Base-by-base conservation (phyloP, 2,888 invertebrate genomes). In the Mythimna loreyi region DNA sequence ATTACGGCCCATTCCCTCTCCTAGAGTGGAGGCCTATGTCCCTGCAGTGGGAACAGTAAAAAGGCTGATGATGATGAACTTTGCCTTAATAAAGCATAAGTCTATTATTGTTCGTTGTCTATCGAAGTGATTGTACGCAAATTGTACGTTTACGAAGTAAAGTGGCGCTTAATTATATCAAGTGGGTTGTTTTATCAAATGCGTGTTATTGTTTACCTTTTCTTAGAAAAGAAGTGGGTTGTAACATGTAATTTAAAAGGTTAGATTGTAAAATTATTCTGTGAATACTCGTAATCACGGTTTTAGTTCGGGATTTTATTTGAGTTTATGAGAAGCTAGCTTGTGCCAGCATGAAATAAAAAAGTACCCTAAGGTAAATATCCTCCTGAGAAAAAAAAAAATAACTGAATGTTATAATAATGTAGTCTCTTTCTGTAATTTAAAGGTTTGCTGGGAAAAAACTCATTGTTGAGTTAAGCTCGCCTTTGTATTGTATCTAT, bases 191-290 rank as follows among this genome's bases (percentile, higher is more conserved):
- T 60, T 78, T 56, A 74, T 79, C 61, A 64, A 56, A 59, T 58
- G 53, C 19, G 45, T 21, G 7, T 55, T 70, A 67, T 30, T 49
- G 47, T 49, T 64, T 45, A 53, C 1, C 25, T 59, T 74, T 78
- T 64, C 73, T 45, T 40, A 49, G 79, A 73, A 82, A 58, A n/a
- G 68, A 81, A 59, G 74, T 74, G 75, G 80, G 74, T 69, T 65
- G 72, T 49, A 62, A 72, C 67, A 69, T 25, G 40, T 25, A n/a
- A 50, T 33, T n/a, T n/a, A n/a, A n/a, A n/a, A n/a, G n/a, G n/a
- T n/a, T n/a, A n/a, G n/a, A n/a, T n/a, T n/a, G n/a, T n/a, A n/a
- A n/a, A n/a, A 21, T 21, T 49, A 16, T 58, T 70, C 4, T 25
- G 19, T 55, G 43, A 28, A n/a, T 45, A n/a, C n/a, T n/a, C n/a